Percentiles rank a stretch among this genome's conserved stretches.
These are phyloP conservation scores for Hycleus cichorii DNA, from an alignment of 1,140 invertebrate species.

Conservation along the genomic window DNA sequence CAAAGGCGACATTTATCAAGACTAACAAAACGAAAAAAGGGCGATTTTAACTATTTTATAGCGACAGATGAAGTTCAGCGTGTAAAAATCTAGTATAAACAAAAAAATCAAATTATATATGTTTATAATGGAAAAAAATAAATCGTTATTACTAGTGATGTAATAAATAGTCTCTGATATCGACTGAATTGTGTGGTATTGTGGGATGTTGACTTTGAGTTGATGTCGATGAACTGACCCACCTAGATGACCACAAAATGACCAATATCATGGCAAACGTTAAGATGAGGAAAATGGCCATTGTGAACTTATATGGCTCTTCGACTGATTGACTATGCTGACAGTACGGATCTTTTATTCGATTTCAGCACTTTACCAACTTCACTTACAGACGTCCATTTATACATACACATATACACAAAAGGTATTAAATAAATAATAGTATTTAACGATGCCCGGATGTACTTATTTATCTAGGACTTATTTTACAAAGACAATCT, in stretches of 20 bases:
- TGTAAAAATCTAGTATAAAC: too few relatives aligned
- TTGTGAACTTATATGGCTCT: conserved; percentile 4
- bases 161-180: conserved; percentile 3
- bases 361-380: conserved; percentile 1
- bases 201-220: too few relatives aligned
- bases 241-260: neutral
- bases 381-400: neutral
- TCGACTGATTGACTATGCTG: conserved; percentile 3
- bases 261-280: neutral
- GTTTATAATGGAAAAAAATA: too few relatives aligned
- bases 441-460: conserved; percentile 4
- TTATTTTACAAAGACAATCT: conserved; percentile 5
- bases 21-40: neutral
- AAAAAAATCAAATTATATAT: too few relatives aligned
- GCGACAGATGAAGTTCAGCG: neutral
- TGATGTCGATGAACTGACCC: conserved; percentile 7
- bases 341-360: conserved; percentile 5
- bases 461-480: conserved; percentile 3
- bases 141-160: neutral
- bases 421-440: conserved; percentile 6
- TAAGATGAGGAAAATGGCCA: conserved; percentile 1
- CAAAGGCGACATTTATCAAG: conserved; percentile 12
- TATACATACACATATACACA: too few relatives aligned
- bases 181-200: too few relatives aligned
- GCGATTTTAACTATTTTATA: conserved; percentile 7